Evolutionary conservation across 2,797 vertebrate species (phyloP), one percentile per base, ranked within the genome.

Genomic region (Poecilia gillii): DNA sequence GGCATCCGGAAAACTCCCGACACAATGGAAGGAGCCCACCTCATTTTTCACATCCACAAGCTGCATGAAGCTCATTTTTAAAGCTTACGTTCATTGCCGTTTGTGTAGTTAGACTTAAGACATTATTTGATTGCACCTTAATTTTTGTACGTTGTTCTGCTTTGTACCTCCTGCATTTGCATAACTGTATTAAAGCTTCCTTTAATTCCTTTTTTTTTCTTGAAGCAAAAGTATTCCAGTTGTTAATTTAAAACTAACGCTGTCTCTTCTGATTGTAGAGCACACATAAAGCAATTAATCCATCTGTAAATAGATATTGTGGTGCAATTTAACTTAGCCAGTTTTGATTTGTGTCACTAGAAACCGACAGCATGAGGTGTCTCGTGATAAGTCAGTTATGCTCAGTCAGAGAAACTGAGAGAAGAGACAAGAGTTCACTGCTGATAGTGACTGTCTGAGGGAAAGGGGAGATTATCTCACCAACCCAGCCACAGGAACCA

Each of bases 401-500:
- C 72, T 72, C 47, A 41, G 39, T 43, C 64, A 33, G 36, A 41
- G 77, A 72, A 72, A 31, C 23, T 47, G 23, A 77, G 23, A 72
- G 6, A 53, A 55, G 39, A 80, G 33, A 46, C 11, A 46, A 46
- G 25, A 45, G 20, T 36, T 4, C 45, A 49, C n/a, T 43, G 72
- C 28, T 53, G 39, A 46, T 77, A 72, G 64, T n/a, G 79, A 33
- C 43, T 25, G 59, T 75, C 72, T 72, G 33, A 70, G 62, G 33
- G 6, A 71, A 66, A 80, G 25, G 33, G 46, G 71, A 41, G 80
- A 77, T 72, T 72, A 76, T 78, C 13, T 53, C 55, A 78, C 73
- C 77, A 79, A 41, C 39, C 75, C 6, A 81, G 80, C 89, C 90
- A 81, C 87, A 91, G 55, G 9, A 73, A 78, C 46, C 4, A 53